Evolutionary conservation across 37 sponge, comb jelly and placozoan species (phyloP).

Genomic region (Petrosia ficiformis): DNA sequence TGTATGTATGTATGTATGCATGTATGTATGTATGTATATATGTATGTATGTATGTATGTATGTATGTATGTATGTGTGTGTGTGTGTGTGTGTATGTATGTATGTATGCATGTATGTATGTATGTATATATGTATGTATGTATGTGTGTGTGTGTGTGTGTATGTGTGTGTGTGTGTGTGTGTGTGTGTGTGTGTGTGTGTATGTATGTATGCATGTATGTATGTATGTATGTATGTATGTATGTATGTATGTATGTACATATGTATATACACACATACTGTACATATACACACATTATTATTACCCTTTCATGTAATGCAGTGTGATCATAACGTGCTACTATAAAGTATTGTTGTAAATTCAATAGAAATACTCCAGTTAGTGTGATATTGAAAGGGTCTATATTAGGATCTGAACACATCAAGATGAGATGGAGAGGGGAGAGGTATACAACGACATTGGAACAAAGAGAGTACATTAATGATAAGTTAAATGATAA

Average conservation of each 20-base stretch:
- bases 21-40: background rate
- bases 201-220: background rate
- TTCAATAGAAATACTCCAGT: constrained; percentile 77
- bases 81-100: background rate
- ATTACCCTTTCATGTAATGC: constrained; percentile 28
- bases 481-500: no score
- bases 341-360: constrained; percentile 39
- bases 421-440: background rate
- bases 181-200: background rate
- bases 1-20: background rate
- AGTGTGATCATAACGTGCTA: constrained; percentile 23
- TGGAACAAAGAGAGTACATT: background rate
- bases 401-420: constrained; percentile 4
- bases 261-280: background rate
- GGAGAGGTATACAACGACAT: background rate
- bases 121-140: background rate
- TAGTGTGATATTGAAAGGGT: constrained; percentile 3
- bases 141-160: background rate
- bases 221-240: background rate
- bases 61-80: background rate
- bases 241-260: background rate
- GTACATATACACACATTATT: background rate
- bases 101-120: background rate
- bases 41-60: background rate
- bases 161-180: background rate